Evolutionary conservation across 2,113 vertebrate genomes (phyloP).

Genomic region (Astatotilapia flaviijosephi): DNA sequence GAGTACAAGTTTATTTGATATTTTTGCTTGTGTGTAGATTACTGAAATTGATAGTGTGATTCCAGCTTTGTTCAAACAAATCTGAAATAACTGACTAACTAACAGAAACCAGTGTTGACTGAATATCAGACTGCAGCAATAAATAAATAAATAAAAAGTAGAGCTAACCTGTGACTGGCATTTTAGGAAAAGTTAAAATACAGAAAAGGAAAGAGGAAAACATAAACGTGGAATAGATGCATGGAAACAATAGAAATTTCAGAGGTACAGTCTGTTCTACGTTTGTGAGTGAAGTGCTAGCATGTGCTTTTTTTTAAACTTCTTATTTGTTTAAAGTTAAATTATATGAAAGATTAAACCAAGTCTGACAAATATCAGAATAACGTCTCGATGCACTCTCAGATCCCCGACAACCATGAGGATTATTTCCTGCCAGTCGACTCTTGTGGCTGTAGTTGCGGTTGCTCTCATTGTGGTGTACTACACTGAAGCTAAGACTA

Average conservation of each 20-base stretch:
- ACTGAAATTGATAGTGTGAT: neutral
- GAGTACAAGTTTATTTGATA: neutral
- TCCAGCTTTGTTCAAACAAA: neutral
- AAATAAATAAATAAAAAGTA: neutral
- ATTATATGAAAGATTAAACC: neutral
- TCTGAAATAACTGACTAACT: neutral
- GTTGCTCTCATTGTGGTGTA: conserved; percentile 19
- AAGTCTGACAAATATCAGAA: neutral
- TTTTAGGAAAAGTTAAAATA: neutral
- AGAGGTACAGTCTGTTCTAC: neutral
- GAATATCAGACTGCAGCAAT: neutral
- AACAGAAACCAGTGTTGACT: neutral
- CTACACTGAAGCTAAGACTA: conserved; percentile 71
- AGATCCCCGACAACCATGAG: conserved; percentile 77
- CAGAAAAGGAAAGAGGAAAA: neutral
- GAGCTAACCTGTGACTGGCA: neutral
- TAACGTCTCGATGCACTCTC: conserved; percentile 16
- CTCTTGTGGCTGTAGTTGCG: conserved; percentile 41
- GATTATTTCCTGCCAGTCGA: conserved; percentile 39
- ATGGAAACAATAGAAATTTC: neutral
- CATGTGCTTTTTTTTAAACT: neutral
- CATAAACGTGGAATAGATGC: neutral
- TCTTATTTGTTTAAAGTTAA: neutral
- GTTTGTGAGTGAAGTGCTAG: neutral
- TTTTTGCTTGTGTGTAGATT: neutral